These are phyloP conservation scores for Globodera rostochiensis DNA, from an alignment of 1,140 invertebrate genomes.

Conservation along the genomic window DNA sequence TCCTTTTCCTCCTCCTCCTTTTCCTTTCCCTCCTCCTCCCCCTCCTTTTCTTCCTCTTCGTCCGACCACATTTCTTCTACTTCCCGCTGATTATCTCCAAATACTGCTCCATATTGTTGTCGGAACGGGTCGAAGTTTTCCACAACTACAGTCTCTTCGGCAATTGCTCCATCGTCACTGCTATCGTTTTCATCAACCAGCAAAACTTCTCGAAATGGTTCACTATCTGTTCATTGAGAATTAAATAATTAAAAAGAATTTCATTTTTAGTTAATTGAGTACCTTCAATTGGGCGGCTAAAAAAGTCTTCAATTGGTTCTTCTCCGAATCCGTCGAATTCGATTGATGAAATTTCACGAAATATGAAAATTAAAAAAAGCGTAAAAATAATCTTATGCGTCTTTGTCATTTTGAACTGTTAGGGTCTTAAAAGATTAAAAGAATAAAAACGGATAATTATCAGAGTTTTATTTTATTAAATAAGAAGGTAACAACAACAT, in stretches of 20 bases:
- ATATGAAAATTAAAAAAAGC: not conserved
- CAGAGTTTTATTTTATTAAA: too few relatives aligned
- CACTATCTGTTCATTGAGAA: not conserved
- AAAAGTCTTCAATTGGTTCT: not conserved
- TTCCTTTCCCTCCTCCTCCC: not conserved
- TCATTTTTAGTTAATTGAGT: not conserved
- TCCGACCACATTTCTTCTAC: not conserved
- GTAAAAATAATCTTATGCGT: not conserved
- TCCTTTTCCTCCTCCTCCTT: not conserved
- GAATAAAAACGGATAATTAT: too few relatives aligned
- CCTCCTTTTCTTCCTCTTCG: not conserved
- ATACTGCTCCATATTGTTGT: too few relatives aligned
- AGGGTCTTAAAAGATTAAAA: too few relatives aligned
- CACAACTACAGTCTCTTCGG: not conserved
- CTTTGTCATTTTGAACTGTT: too few relatives aligned
- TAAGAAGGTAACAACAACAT: too few relatives aligned
- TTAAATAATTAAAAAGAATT: not conserved
- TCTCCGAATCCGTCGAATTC: not conserved
- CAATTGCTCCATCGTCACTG: not conserved
- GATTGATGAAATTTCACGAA: not conserved
- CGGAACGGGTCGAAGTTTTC: not conserved
- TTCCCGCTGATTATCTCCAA: not conserved
- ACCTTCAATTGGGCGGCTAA: not conserved
- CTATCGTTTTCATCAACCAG: not conserved
- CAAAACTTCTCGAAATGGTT: not conserved